phyloP scores from a whole-genome alignment of 2,113 vertebrate genomes.

The Apeltes quadracus region DNA sequence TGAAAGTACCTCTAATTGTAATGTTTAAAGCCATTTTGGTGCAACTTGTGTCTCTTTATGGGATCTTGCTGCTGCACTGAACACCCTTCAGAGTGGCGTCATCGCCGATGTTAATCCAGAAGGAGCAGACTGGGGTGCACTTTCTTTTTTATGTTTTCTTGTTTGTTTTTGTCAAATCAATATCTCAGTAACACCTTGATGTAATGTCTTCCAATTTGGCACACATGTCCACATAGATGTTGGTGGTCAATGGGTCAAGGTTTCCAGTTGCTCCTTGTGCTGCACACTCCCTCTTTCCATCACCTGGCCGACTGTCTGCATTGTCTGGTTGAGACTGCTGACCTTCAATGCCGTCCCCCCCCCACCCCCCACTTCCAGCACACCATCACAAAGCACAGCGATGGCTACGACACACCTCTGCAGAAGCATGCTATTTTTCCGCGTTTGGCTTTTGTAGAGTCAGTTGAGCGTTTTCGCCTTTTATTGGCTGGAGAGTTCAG shows the following conservation, averaged over 20 bases:
- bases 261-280: background rate
- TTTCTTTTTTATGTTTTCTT: constrained; percentile 5
- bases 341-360: background rate
- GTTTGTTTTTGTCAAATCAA: background rate
- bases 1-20: constrained; percentile 27
- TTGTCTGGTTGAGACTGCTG: background rate
- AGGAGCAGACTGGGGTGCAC: background rate
- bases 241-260: background rate
- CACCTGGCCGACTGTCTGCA: background rate
- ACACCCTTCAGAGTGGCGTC: constrained; percentile 1
- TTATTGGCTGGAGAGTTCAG: background rate
- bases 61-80: constrained; percentile 19
- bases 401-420: background rate
- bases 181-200: background rate
- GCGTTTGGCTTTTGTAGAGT: background rate
- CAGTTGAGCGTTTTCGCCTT: background rate
- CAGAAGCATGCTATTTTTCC: background rate
- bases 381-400: background rate
- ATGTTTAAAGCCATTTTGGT: constrained; percentile 25
- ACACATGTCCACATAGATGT: background rate
- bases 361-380: too few species aligned
- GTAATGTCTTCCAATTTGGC: background rate
- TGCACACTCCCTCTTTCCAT: background rate
- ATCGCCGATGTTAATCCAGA: background rate
- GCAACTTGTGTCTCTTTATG: constrained; percentile 21